These are phyloP conservation scores for Chrysochloris asiatica DNA, from an alignment of 2,113 vertebrate genomes.

Conservation along the genomic window DNA sequence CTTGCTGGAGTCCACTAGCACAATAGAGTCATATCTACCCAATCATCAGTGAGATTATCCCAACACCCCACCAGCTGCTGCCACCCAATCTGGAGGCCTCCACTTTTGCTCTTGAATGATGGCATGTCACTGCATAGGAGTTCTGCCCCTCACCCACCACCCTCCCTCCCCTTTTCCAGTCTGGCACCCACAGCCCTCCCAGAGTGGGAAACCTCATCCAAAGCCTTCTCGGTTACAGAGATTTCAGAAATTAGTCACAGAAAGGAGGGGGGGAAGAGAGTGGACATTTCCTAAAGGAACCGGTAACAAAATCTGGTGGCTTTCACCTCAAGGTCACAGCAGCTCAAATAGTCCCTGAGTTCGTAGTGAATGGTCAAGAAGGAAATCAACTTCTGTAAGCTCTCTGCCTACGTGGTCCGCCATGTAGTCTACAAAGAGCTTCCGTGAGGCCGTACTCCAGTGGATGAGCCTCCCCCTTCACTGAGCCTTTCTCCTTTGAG, in stretches of 20 bases:
- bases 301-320: conserved; percentile 65
- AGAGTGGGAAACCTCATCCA: conserved; percentile 75
- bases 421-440: not conserved
- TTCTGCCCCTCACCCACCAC: conserved; percentile 26
- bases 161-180: not conserved
- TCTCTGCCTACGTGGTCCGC: not conserved
- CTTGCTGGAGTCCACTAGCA: conserved; percentile 57
- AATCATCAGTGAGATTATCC: conserved; percentile 66
- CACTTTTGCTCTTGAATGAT: conserved; percentile 34
- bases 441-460: not conserved
- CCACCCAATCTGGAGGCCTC: conserved; percentile 61
- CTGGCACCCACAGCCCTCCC: conserved; percentile 71
- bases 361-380: conserved; percentile 38
- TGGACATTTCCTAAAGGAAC: conserved; percentile 48
- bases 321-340: conserved; percentile 69
- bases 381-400: not conserved
- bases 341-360: conserved; percentile 55
- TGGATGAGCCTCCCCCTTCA: not conserved
- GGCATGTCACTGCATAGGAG: conserved; percentile 25
- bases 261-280: conserved; percentile 45
- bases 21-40: conserved; percentile 65
- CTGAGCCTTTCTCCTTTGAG: not conserved
- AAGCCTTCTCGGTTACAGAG: conserved; percentile 73
- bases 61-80: conserved; percentile 71
- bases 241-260: conserved; percentile 82